Conservation (phyloP, 2,888 invertebrate genomes). For the Trachelus iudaicus region DNA sequence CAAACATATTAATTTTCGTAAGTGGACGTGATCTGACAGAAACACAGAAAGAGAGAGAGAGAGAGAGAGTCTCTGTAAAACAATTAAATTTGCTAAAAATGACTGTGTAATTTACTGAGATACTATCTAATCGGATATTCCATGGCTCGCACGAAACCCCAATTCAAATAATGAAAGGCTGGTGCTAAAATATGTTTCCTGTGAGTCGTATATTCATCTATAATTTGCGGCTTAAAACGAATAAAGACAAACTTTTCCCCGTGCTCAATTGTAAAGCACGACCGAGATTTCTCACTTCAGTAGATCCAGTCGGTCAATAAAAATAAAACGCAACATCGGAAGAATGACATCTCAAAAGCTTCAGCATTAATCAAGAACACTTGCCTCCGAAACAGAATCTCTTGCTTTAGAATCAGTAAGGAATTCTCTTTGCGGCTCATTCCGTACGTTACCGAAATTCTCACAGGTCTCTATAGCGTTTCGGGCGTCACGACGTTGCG, state of each 20-base stretch:
- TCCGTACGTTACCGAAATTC: too few relatives aligned
- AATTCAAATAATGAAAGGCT: neutral
- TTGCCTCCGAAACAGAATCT: neutral
- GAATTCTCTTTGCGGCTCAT: neutral
- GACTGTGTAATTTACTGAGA: neutral
- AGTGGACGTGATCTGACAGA: too few relatives aligned
- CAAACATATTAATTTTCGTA: neutral
- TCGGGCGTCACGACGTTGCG: neutral
- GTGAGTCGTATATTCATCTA: neutral
- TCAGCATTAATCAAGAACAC: neutral
- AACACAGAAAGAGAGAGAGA: slow-evolving; percentile 2
- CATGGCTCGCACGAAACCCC: neutral
- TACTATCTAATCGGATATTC: neutral
- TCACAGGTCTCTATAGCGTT: neutral
- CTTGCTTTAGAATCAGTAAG: neutral
- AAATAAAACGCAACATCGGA: neutral
- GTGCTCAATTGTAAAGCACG: neutral
- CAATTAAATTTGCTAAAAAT: neutral
- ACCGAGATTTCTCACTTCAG: neutral
- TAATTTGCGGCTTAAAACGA: neutral
- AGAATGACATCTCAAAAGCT: neutral
- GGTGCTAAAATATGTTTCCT: neutral
- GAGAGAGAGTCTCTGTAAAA: neutral
- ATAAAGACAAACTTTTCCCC: neutral
- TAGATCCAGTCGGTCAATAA: neutral